Evolutionary conservation across 2,797 vertebrate species (phyloP).

Genomic region (Myoxocephalus aenaeus): DNA sequence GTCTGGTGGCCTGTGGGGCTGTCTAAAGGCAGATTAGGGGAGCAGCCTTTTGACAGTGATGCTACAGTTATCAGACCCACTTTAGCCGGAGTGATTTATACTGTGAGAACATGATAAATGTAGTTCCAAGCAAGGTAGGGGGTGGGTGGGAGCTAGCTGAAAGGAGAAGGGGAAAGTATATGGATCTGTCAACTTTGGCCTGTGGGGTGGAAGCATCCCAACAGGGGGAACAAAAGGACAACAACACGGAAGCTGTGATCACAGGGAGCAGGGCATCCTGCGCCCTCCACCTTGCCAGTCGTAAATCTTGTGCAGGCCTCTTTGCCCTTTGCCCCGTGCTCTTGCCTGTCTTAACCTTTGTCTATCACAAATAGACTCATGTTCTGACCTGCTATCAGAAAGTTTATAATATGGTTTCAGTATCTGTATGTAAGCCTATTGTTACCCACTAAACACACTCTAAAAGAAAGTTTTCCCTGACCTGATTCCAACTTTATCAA

Average conservation of each 20-base stretch:
- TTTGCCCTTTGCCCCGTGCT: slow-evolving; percentile 47
- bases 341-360: slow-evolving; percentile 56
- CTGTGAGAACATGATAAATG: slow-evolving; percentile 83
- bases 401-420: slow-evolving; percentile 5
- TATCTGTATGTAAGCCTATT: slow-evolving; percentile 11
- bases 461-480: slow-evolving; percentile 30
- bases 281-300: slow-evolving; percentile 63
- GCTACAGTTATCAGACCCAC: slow-evolving; percentile 84
- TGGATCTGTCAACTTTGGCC: slow-evolving; percentile 72
- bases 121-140: slow-evolving; percentile 77
- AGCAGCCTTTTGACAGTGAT: slow-evolving; percentile 71
- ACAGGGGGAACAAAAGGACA: slow-evolving; percentile 65
- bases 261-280: slow-evolving; percentile 72
- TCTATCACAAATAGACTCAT: slow-evolving; percentile 22
- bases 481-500: slow-evolving; percentile 37
- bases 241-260: slow-evolving; percentile 66
- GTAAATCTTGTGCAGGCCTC: slow-evolving; percentile 74
- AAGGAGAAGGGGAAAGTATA: slow-evolving; percentile 32
- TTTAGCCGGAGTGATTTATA: slow-evolving; percentile 86
- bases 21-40: slow-evolving; percentile 72
- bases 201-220: slow-evolving; percentile 60
- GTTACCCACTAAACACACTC: slow-evolving; percentile 13
- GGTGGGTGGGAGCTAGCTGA: slow-evolving; percentile 13
- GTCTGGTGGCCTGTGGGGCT: slow-evolving; percentile 70
- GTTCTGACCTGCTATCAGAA: slow-evolving; percentile 27